Base-by-base conservation (phyloP, 2,113 vertebrate species). In the Cygnus buccinator region DNA sequence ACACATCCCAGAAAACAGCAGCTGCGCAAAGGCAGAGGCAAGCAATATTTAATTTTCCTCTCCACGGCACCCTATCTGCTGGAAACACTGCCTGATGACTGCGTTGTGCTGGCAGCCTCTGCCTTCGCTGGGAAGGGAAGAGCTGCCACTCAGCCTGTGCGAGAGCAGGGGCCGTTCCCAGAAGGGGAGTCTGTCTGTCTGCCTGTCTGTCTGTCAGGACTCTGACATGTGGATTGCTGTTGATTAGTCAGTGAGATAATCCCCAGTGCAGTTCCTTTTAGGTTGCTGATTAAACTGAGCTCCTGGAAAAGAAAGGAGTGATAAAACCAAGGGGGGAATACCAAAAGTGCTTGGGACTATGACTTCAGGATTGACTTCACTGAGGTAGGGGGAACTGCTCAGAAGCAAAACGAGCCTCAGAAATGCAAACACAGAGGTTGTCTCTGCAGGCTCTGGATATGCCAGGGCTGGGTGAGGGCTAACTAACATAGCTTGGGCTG, bases 221-320 rank as follows among this genome's bases (percentile, higher is more conserved):
- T 87, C 57, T 13, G 15, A 50, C 10, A 68, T 73, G 37, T 55
- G 10, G 14, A n/a, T 61, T 94, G 23, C 68, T 93, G 93, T 71
- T 95, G 89, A 94, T 92, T 61, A 96, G 93, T 89, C 97, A 97
- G 46, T 88, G 79, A 96, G 90, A 96, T 95, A 95, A 97, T 80
- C 77, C 46, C 22, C 31, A 63, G 26, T 70, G 77, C 44, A 87
- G 91, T 95, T 97, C 95, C 92, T 80, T 93, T 93, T 73, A 94
- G 96, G 96, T 23, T 85, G 83, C 39, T 62, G 37, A 83, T 70
- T 93, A 92, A 88, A 41, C 65, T 83, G 59, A 93, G 43, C 17
- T 83, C 65, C 57, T 74, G 87, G 73, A 77, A 85, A 84, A 91
- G 39, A 17, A 74, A 61, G 11, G 88, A 77, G 13, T 9, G 39